Base-by-base conservation (phyloP, 2,113 vertebrate genomes). In the Zingel zingel region DNA sequence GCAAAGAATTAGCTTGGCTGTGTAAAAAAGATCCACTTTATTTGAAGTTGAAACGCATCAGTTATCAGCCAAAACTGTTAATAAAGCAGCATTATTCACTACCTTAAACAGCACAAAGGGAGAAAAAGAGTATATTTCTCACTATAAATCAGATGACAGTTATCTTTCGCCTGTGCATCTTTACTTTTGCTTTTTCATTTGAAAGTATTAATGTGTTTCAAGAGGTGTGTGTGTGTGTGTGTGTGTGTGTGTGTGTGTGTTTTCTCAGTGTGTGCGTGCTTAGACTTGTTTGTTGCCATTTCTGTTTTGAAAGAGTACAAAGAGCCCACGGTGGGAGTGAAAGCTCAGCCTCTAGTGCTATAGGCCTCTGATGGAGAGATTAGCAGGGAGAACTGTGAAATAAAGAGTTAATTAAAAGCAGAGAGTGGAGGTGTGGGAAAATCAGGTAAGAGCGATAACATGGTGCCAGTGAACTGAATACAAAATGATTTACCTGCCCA, bases 321-420 rank as follows among this genome's bases (percentile, higher is more conserved):
- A 87, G 85, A 83, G 84, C 69, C 86, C 5, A 5, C 3, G 50
- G 88, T 90, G 76, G 84, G 87, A 87, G 92, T 86, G 70, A 74
- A 88, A 88, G 86, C 89, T 91, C 89, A 83, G 85, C 86, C 82
- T 88, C 70, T 57, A 48, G 84, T 75, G 86, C 88, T 88, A 53
- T 69, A 77, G 83, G 84, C 86, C 84, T 77, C 79, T 9, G 91
- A 94, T 93, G 84, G 83, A 89, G 90, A 90, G 92, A 93, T 93
- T 90, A 92, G 70, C 81, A 23, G 67, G 43, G 70, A 79, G 82
- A 79, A 80, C 69, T 63, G 81, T 73, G 88, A 91, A 93, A 92
- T 88, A 91, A 91, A 92, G 86, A 92, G 77, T 90, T 92, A 94
- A 94, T 94, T 94, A 94, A 94, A 93, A 90, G 84, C 79, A 78